These are phyloP conservation scores for Morus bassanus DNA, from an alignment of 2,797 vertebrate species.

Conservation along the genomic window DNA sequence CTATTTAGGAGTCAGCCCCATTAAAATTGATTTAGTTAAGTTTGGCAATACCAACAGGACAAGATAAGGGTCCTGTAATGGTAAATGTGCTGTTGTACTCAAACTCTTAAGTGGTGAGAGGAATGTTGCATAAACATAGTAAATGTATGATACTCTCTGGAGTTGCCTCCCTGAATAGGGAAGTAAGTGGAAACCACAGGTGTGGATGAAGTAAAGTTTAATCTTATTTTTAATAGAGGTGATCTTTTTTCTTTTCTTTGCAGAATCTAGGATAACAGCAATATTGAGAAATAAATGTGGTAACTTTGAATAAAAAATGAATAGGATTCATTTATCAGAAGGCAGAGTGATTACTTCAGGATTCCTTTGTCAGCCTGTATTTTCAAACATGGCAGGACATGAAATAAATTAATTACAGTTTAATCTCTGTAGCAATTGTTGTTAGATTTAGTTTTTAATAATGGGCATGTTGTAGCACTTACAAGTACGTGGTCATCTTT, in stretches of 20 bases:
- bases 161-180: background rate
- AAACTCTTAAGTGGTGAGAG: background rate
- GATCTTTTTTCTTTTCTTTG: background rate
- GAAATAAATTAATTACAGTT: background rate
- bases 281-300: background rate
- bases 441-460: background rate
- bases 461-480: background rate
- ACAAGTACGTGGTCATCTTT: background rate
- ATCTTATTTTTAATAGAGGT: background rate
- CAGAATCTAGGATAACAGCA: background rate
- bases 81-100: background rate
- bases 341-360: background rate
- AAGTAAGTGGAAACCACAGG: background rate
- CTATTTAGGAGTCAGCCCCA: background rate
- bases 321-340: background rate
- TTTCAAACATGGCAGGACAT: background rate
- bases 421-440: background rate
- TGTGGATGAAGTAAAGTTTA: background rate
- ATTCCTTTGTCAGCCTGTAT: background rate
- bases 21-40: background rate
- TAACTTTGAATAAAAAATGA: background rate
- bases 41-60: background rate
- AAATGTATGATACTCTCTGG: background rate
- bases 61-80: background rate
- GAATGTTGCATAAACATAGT: background rate